Percentiles rank a stretch among this genome's conserved stretches.
Evolutionary conservation across 2,888 invertebrate species (phyloP).

Genomic region (Strigamia crassipes): DNA sequence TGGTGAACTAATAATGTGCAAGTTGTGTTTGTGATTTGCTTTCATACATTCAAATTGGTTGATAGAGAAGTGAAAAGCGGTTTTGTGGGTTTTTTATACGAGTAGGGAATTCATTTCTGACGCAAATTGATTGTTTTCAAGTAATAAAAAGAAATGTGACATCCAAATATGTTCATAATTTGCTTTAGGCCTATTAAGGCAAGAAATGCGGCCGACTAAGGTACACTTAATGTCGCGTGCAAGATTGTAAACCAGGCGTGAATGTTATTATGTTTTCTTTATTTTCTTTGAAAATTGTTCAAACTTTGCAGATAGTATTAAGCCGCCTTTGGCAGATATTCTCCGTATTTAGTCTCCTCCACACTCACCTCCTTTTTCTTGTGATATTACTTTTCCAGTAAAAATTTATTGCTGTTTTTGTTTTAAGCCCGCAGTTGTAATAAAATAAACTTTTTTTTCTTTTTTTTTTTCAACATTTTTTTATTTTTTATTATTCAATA

Average conservation of each 20-base stretch:
- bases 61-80: constrained; percentile 30
- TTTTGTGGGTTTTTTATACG: constrained; percentile 40
- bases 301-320: constrained; percentile 19
- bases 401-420: not conserved
- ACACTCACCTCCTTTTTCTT: not conserved
- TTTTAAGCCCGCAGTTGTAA: not conserved
- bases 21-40: constrained; percentile 1
- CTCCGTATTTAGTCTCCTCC: not conserved
- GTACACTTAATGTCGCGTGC: constrained; percentile 42
- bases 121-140: constrained; percentile 40
- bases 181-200: constrained; percentile 40
- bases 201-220: constrained; percentile 39
- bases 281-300: constrained; percentile 36
- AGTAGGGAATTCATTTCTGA: constrained; percentile 34
- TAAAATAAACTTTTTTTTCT: not conserved
- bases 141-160: constrained; percentile 40
- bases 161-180: constrained; percentile 39
- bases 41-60: constrained; percentile 37
- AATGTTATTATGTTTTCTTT: constrained; percentile 40
- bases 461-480: not conserved
- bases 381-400: not conserved
- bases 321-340: constrained; percentile 20
- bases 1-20: not conserved
- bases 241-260: constrained; percentile 42
- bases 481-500: too few relatives aligned